These are phyloP conservation scores for Sphaeramia orbicularis DNA, from an alignment of 2,797 vertebrate species.

Conservation along the genomic window DNA sequence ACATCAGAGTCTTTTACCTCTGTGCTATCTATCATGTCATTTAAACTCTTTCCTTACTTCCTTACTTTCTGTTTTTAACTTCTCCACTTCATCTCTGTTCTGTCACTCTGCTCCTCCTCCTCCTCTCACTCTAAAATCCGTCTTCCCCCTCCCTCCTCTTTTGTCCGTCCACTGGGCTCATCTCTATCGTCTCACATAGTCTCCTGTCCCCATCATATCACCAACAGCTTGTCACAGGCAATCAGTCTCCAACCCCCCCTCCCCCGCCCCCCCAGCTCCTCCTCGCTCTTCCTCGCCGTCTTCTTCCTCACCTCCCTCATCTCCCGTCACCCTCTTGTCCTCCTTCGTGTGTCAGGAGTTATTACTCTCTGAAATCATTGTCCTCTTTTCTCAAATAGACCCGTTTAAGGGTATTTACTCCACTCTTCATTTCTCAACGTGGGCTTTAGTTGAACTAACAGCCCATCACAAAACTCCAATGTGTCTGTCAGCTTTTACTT, in stretches of 20 bases:
- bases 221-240: conserved; percentile 82
- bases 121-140: neutral
- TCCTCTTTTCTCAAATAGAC: conserved; percentile 9
- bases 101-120: neutral
- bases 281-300: conserved; percentile 42
- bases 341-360: conserved; percentile 68
- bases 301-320: conserved; percentile 64
- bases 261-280: conserved; percentile 44
- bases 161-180: conserved; percentile 33
- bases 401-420: conserved; percentile 35
- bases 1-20: conserved; percentile 73
- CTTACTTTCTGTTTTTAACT: conserved; percentile 71
- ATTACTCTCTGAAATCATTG: conserved; percentile 61
- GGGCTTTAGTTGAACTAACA: neutral
- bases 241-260: conserved; percentile 67
- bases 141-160: neutral
- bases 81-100: conserved; percentile 15
- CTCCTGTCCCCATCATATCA: conserved; percentile 80
- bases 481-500: too few species aligned
- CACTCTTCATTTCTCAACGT: conserved; percentile 1
- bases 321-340: conserved; percentile 61
- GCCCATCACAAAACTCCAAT: neutral
- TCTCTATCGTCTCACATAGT: conserved; percentile 59
- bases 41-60: conserved; percentile 68
- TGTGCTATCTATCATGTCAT: conserved; percentile 60